phyloP scores from a whole-genome alignment of 2,113 vertebrate species.

The Anarrhichthys ocellatus region DNA sequence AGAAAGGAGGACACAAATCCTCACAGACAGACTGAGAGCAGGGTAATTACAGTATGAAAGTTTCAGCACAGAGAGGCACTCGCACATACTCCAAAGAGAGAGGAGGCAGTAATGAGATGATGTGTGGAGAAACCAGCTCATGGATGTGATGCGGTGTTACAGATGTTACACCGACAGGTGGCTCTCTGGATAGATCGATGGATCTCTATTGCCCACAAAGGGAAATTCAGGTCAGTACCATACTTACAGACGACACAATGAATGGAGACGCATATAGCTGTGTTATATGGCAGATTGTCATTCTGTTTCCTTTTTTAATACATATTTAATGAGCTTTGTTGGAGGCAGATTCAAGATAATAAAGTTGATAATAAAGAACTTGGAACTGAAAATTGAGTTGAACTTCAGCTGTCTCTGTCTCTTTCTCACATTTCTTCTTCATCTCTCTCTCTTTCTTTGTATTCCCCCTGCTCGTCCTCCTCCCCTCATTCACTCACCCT shows the following conservation, averaged over 20 bases:
- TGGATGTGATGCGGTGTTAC: neutral
- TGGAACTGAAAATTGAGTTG: neutral
- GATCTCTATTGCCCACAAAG: neutral
- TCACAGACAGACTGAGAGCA: neutral
- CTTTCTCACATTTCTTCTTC: neutral
- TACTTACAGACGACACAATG: too few relatives aligned
- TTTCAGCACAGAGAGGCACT: neutral
- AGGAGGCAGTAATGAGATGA: neutral
- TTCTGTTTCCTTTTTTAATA: too few relatives aligned
- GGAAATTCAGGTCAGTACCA: neutral
- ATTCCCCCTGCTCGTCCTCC: neutral
- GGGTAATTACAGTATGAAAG: constrained; percentile 14
- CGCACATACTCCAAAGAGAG: neutral
- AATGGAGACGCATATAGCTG: too few relatives aligned
- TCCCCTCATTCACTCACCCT: neutral
- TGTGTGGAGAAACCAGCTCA: neutral
- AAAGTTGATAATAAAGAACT: neutral
- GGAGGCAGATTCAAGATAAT: too few relatives aligned
- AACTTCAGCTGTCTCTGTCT: neutral
- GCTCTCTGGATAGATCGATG: neutral
- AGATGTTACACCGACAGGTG: neutral
- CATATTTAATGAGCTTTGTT: too few relatives aligned
- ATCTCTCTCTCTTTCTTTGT: neutral
- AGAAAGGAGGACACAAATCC: constrained; percentile 16
- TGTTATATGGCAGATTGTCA: too few relatives aligned